These are phyloP conservation scores for Rhopilema esculentum DNA, from an alignment of 30 jellyfish, hydroid and myxozoan genomes.

Conservation along the genomic window DNA sequence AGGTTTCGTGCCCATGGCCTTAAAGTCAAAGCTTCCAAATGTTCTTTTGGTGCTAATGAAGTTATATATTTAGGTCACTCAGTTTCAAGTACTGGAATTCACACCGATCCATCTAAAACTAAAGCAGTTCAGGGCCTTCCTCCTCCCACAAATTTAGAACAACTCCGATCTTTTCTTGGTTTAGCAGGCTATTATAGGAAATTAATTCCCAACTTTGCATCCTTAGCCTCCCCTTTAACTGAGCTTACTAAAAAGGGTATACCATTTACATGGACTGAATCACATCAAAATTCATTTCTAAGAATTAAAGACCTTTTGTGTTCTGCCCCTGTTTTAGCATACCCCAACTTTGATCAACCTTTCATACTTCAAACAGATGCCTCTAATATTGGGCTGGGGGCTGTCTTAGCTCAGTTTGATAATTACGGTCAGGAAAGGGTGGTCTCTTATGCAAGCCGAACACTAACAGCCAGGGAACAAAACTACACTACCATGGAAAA, in stretches of 20 bases:
- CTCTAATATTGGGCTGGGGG: constrained; percentile 36
- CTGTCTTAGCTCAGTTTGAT: constrained; percentile 40
- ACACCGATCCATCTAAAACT: constrained; percentile 46
- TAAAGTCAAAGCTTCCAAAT: constrained; percentile 56
- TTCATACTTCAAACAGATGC: constrained; percentile 47
- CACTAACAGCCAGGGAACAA: constrained; percentile 25
- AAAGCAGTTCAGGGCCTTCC: constrained; percentile 13
- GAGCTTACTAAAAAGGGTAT: constrained; percentile 26
- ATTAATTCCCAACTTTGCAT: constrained; percentile 51
- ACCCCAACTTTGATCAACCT: constrained; percentile 38
- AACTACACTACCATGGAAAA: constrained; percentile 56
- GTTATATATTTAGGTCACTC: constrained; percentile 44
- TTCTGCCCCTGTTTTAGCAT: constrained; percentile 61
- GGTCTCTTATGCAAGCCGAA: constrained; percentile 49
- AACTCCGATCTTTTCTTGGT: constrained; percentile 46
- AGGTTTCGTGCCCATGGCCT: constrained; percentile 41
- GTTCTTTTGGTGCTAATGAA: constrained; percentile 48
- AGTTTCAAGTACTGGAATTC: constrained; percentile 40
- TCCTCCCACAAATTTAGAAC: constrained; percentile 24
- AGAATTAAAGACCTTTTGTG: constrained; percentile 3
- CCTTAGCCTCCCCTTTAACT: constrained; percentile 49
- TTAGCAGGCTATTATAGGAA: constrained; percentile 53
- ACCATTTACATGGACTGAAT: constrained; percentile 25
- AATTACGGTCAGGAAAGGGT: constrained; percentile 34
- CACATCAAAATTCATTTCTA: constrained; percentile 25